Base-by-base conservation (phyloP, 2,888 invertebrate genomes). In the Eupithecia inturbata region DNA sequence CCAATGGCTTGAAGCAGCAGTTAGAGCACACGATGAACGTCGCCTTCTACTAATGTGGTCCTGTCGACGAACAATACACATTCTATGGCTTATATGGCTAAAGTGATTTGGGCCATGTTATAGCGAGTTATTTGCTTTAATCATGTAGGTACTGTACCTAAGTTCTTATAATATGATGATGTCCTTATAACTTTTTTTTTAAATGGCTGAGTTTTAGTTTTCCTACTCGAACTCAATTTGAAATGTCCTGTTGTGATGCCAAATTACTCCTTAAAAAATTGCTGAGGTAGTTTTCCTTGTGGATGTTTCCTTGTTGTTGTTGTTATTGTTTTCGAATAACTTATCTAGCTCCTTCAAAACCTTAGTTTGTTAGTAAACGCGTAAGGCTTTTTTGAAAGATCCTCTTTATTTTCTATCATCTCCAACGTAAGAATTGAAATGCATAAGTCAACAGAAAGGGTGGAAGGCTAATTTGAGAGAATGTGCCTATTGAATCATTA, bases 41-140 rank as follows among this genome's bases (percentile, higher is more conserved):
- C 12, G 67, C 72, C 69, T 69, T 70, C 67, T 33, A 19, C 57
- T 71, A 49, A 68, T 70, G 63, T 53, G 69, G 33, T 49, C 60
- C 28, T 53, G 67, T 28, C 67, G 57, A 10, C 62, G 69, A 26
- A 72, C 75, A 72, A 69, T 75, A 45, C 49, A 41, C 39, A 70
- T 67, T 74, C 49, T n/a, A 19, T 26, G 26, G 45, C 71, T 36
- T 71, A 72, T 72, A 69, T 39, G 69, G 71, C 28, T 77, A 4
- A 14, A 70, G 68, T 33, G 31, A 71, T 72, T 69, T 66, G 26
- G 53, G 69, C 14, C 31, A 33, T 14, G 67, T 31, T 64, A 64
- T 12, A 4, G 63, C 63, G 28, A n/a, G 10, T 36, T 28, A 19
- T 60, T 60, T 28, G 7, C 28, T 28, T 16, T 62, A 19, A 31